Percentiles rank a stretch among this genome's conserved stretches.
These are phyloP conservation scores for Zootermopsis nevadensis DNA, from an alignment of 2,888 invertebrate species.

Conservation along the genomic window DNA sequence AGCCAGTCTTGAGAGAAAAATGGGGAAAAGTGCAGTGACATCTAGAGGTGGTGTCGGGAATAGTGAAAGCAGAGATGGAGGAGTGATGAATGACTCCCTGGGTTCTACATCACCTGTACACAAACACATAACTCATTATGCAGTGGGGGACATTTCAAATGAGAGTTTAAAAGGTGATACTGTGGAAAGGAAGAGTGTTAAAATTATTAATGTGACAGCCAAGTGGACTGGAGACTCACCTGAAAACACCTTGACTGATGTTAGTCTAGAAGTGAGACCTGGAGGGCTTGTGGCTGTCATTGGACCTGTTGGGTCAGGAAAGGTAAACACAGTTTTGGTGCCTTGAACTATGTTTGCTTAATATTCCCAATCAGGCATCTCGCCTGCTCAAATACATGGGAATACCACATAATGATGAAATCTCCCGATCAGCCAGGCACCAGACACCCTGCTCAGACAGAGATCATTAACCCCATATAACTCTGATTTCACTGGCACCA, in stretches of 20 bases:
- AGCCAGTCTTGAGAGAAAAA: not conserved
- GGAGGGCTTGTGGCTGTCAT: conserved; percentile 56
- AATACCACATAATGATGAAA: too few relatives aligned
- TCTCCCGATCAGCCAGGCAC: too few relatives aligned
- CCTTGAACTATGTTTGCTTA: too few relatives aligned
- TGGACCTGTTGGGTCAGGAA: conserved; percentile 49
- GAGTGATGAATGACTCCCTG: not conserved
- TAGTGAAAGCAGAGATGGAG: not conserved
- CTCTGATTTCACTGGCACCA: too few relatives aligned
- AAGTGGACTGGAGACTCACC: conserved; percentile 54
- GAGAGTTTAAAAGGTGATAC: conserved; percentile 17
- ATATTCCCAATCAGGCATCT: too few relatives aligned
- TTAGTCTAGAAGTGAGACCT: conserved; percentile 73
- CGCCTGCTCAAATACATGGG: too few relatives aligned
- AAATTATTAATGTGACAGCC: conserved; percentile 46
- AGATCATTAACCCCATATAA: too few relatives aligned
- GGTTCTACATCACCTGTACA: not conserved
- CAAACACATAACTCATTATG: too few relatives aligned
- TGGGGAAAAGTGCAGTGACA: not conserved
- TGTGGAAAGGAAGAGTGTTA: conserved; percentile 38
- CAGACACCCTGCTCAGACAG: too few relatives aligned
- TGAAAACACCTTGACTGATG: conserved; percentile 72
- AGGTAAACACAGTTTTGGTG: conserved; percentile 30
- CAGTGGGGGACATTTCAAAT: not conserved
- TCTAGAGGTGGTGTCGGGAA: too few relatives aligned